phyloP scores from a whole-genome alignment of 2,888 invertebrate species.

The Palloptera scutellata region DNA sequence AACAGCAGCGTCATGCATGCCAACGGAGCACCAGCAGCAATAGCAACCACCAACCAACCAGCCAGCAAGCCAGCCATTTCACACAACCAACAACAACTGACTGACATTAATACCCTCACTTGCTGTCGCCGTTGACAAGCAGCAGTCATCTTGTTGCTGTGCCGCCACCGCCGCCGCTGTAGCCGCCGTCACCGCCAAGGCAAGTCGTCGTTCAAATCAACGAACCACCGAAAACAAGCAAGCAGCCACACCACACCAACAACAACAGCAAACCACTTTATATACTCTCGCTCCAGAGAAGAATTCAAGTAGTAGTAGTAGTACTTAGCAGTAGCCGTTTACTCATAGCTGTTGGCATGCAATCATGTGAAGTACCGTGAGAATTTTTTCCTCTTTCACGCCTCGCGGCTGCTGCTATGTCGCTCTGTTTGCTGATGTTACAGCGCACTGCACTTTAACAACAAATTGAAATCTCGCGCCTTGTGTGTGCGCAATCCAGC shows the following conservation, averaged over 20 bases:
- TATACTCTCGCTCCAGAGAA: too few species aligned
- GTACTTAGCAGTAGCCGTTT: too few species aligned
- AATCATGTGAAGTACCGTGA: slow-evolving; percentile 15
- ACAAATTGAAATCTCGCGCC: neutral
- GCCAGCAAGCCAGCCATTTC: slow-evolving; percentile 14
- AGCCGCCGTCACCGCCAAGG: slow-evolving; percentile 23
- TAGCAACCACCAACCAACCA: slow-evolving; percentile 18
- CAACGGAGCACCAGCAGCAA: slow-evolving; percentile 23
- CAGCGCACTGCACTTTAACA: neutral
- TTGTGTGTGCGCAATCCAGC: too few species aligned
- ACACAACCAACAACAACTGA: slow-evolving; percentile 14
- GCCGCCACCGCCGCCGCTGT: slow-evolving; percentile 10
- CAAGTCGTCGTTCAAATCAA: neutral
- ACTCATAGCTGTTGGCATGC: too few species aligned
- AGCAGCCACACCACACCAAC: slow-evolving; percentile 23
- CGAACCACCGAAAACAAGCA: slow-evolving; percentile 25
- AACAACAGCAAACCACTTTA: too few species aligned
- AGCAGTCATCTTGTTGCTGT: neutral
- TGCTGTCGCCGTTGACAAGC: neutral
- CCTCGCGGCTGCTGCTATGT: slow-evolving; percentile 10
- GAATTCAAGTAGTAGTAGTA: too few species aligned
- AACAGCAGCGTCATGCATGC: slow-evolving; percentile 10
- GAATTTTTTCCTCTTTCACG: slow-evolving; percentile 21
- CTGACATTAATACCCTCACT: neutral
- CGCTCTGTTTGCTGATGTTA: slow-evolving; percentile 17